Conservation (phyloP, 2,113 vertebrate genomes). For the Limanda limanda region DNA sequence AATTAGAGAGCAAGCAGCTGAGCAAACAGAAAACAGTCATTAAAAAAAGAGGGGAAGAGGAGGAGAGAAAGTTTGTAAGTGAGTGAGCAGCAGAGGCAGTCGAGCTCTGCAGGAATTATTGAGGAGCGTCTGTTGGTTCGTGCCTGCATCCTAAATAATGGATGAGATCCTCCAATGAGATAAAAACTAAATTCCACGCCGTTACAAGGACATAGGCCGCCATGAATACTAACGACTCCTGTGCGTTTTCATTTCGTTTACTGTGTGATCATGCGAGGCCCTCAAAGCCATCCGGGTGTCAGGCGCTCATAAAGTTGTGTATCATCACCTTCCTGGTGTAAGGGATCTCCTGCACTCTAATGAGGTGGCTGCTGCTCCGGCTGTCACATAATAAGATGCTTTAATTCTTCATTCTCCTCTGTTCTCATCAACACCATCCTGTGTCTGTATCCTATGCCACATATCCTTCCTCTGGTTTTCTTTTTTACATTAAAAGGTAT, state of each 20-base stretch:
- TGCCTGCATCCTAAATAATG: conserved; percentile 77
- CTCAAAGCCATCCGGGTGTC: conserved; percentile 18
- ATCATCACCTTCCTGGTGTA: conserved; percentile 46
- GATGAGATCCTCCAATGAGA: conserved; percentile 79
- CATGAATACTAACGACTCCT: conserved; percentile 73
- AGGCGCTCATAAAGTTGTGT: conserved; percentile 31
- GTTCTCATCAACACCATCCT: background rate
- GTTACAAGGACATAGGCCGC: conserved; percentile 70
- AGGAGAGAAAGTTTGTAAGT: background rate
- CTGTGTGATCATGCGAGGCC: conserved; percentile 49
- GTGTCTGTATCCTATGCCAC: background rate
- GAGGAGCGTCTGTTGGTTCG: conserved; percentile 61
- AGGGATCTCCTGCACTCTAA: conserved; percentile 56
- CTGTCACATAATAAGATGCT: conserved; percentile 36
- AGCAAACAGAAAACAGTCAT: conserved; percentile 8
- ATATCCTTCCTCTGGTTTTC: background rate
- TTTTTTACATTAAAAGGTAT: background rate
- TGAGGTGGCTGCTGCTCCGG: conserved; percentile 40
- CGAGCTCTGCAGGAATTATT: conserved; percentile 68
- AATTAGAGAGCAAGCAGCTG: conserved; percentile 13
- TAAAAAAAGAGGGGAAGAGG: background rate
- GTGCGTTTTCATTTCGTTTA: conserved; percentile 59
- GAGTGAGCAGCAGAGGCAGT: conserved; percentile 38
- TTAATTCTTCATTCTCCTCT: conserved; percentile 19
- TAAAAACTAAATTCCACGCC: conserved; percentile 67